Conservation (phyloP, 2,113 vertebrate species). For the Coturnix japonica region DNA sequence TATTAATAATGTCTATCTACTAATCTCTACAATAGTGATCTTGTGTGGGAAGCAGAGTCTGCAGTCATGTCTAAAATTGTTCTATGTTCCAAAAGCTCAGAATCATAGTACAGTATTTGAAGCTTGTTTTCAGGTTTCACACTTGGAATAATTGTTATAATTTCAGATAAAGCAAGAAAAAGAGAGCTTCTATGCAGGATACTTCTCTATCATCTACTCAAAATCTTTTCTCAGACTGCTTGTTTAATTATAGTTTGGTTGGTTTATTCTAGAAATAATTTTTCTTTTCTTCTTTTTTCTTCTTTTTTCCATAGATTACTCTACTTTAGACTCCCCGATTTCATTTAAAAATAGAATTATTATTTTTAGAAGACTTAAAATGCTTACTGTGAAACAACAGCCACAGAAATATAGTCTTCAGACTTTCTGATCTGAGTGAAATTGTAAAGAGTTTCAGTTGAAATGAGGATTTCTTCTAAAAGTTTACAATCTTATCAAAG, state of each 20-base stretch:
- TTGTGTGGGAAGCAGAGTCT: background rate
- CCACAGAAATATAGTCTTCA: background rate
- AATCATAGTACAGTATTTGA: background rate
- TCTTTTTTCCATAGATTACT: background rate
- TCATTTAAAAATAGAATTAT: background rate
- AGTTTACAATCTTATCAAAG: background rate
- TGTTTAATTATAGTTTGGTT: background rate
- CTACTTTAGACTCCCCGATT: background rate
- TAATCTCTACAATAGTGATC: background rate
- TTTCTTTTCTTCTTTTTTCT: background rate
- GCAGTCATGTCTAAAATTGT: background rate
- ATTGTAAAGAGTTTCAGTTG: background rate
- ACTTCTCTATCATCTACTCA: background rate
- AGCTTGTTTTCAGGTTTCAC: background rate
- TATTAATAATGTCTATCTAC: background rate
- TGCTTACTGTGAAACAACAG: background rate
- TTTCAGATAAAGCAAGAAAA: background rate
- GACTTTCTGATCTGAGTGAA: background rate
- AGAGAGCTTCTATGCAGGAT: background rate
- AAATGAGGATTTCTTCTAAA: background rate
- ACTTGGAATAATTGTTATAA: background rate
- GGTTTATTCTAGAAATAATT: background rate
- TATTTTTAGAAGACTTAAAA: background rate
- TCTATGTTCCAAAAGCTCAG: background rate
- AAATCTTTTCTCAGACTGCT: background rate